Evolutionary conservation across 2,113 vertebrate genomes (phyloP).

Genomic region (Lynx canadensis): DNA sequence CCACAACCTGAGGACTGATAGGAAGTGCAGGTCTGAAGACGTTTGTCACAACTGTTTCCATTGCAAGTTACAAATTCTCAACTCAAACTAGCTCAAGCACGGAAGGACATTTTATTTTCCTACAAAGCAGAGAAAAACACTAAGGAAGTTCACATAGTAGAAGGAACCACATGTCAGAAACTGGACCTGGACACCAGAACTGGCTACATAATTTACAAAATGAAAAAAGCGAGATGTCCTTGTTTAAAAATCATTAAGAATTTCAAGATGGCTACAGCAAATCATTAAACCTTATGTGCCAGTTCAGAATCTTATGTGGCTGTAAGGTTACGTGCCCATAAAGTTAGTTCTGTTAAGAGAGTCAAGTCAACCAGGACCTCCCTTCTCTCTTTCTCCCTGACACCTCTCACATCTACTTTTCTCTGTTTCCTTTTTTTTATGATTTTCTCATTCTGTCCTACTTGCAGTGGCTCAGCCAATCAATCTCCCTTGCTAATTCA

Average conservation of each 20-base stretch:
- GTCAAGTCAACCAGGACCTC: neutral
- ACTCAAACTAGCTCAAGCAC: neutral
- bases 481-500: neutral
- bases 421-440: neutral
- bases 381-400: neutral
- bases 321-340: rapidly evolving
- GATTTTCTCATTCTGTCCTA: neutral
- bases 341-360: neutral
- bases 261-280: neutral
- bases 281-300: neutral
- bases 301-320: neutral
- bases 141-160: neutral
- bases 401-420: neutral
- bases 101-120: constrained; percentile 22
- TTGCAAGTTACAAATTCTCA: constrained; percentile 14
- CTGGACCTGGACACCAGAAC: neutral
- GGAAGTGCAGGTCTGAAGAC: constrained; percentile 23
- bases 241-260: constrained; percentile 15
- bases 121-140: neutral
- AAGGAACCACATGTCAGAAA: neutral
- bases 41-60: neutral
- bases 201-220: neutral
- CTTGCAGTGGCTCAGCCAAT: neutral
- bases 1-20: neutral
- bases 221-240: neutral